Percentiles rank a stretch among this genome's conserved stretches.
phyloP scores from a whole-genome alignment of 2,113 vertebrate genomes.

The Prionailurus bengalensis region DNA sequence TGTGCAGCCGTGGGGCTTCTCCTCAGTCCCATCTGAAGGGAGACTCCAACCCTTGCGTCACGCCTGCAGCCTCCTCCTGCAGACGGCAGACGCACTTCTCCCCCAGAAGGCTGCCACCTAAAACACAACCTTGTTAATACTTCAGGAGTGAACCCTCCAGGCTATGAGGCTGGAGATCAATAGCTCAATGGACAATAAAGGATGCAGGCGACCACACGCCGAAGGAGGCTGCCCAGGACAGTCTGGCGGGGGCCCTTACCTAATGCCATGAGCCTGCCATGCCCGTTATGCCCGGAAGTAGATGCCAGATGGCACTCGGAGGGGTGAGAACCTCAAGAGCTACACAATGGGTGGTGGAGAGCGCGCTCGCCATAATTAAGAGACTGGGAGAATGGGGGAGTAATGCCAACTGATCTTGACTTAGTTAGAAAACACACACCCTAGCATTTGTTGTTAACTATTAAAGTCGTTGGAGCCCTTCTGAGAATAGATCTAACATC shows the following conservation, averaged over 20 bases:
- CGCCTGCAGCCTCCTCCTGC: background rate
- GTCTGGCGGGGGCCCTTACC: background rate
- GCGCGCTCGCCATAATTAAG: slow-evolving; percentile 64
- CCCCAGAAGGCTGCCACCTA: background rate
- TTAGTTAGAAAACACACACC: slow-evolving; percentile 82
- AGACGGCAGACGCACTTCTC: background rate
- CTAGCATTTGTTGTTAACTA: slow-evolving; percentile 87
- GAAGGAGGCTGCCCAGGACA: background rate
- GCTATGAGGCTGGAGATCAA: slow-evolving; percentile 45
- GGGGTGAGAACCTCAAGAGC: background rate
- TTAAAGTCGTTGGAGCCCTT: slow-evolving; percentile 86
- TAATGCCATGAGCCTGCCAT: too few relatives aligned
- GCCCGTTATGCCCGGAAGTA: background rate
- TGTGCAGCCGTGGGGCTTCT: rapidly evolving
- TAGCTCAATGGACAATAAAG: slow-evolving; percentile 57
- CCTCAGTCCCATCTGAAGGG: background rate
- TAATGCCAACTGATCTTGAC: slow-evolving; percentile 81
- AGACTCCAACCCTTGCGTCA: background rate
- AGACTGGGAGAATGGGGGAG: slow-evolving; percentile 77
- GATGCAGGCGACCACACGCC: background rate
- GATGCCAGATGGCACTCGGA: background rate
- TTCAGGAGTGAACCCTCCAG: background rate
- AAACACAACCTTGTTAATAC: slow-evolving; percentile 4
- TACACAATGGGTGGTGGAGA: slow-evolving; percentile 52
- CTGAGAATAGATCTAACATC: slow-evolving; percentile 86